Conservation (phyloP, 2,888 invertebrate genomes). For the Ichneumoninae sp. region DNA sequence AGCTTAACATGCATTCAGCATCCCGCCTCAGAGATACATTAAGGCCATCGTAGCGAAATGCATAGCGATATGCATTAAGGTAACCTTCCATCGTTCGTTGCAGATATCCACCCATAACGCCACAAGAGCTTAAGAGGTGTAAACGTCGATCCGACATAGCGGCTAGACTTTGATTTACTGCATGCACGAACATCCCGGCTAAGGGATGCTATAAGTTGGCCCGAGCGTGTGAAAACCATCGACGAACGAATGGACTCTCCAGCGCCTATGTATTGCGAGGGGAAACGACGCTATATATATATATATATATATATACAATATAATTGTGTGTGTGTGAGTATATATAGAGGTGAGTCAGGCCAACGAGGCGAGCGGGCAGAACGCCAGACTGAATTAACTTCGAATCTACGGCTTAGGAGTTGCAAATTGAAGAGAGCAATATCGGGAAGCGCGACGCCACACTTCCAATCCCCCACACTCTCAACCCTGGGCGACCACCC, state of each 20-base stretch:
- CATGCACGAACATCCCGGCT: conserved; percentile 24
- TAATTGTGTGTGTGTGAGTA: not conserved
- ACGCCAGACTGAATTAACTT: conserved; percentile 57
- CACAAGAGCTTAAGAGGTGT: conserved; percentile 22
- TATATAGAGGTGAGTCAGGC: conserved; percentile 47
- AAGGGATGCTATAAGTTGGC: conserved; percentile 33
- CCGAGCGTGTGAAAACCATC: conserved; percentile 33
- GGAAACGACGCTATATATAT: conserved; percentile 47
- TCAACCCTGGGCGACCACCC: conserved; percentile 7
- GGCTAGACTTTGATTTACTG: conserved; percentile 49
- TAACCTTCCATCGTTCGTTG: conserved; percentile 7
- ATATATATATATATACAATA: conserved; percentile 6
- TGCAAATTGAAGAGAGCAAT: conserved; percentile 76
- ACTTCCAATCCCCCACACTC: conserved; percentile 39
- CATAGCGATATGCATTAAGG: not conserved
- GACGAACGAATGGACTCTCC: conserved; percentile 28
- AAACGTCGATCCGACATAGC: conserved; percentile 46
- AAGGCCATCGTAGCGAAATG: conserved; percentile 1
- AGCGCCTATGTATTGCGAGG: conserved; percentile 52
- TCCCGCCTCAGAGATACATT: not conserved
- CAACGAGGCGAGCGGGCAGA: conserved; percentile 40
- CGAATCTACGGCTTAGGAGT: conserved; percentile 60
- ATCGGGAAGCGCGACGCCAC: conserved; percentile 65
- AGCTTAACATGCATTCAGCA: too few relatives aligned
- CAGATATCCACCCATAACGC: not conserved